Evolutionary conservation across 2,113 vertebrate species (phyloP).

Genomic region (Nibea coibor): DNA sequence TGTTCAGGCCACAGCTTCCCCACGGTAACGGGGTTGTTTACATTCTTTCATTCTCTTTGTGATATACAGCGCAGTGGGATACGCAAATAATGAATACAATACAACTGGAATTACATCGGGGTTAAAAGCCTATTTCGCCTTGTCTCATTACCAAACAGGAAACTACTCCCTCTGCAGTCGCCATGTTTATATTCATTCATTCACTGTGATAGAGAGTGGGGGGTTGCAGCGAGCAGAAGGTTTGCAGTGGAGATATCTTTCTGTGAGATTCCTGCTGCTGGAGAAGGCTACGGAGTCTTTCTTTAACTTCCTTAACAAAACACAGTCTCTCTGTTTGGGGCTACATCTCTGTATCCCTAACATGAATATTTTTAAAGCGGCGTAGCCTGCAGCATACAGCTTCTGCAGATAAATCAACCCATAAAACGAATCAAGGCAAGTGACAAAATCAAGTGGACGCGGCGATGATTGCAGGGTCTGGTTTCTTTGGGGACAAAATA

Average conservation of each 20-base stretch:
- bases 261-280: not conserved
- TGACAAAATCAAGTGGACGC: not conserved
- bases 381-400: not conserved
- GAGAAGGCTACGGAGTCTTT: not conserved
- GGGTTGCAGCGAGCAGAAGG: not conserved
- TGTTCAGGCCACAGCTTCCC: not conserved
- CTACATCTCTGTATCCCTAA: not conserved
- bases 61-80: not conserved
- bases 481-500: not conserved
- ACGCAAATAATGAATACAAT: not conserved
- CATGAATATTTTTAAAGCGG: not conserved
- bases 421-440: not conserved
- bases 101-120: not conserved
- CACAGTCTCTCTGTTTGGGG: too few species aligned
- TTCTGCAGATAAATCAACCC: not conserved
- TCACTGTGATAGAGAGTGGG: not conserved
- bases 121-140: conserved; percentile 14
- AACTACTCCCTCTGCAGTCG: not conserved
- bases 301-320: not conserved
- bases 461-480: not conserved
- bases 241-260: not conserved
- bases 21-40: not conserved
- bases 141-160: not conserved
- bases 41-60: not conserved
- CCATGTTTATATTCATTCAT: not conserved